phyloP scores from a whole-genome alignment of 2,797 vertebrate species.

The Pseudotriccus pelzelni region DNA sequence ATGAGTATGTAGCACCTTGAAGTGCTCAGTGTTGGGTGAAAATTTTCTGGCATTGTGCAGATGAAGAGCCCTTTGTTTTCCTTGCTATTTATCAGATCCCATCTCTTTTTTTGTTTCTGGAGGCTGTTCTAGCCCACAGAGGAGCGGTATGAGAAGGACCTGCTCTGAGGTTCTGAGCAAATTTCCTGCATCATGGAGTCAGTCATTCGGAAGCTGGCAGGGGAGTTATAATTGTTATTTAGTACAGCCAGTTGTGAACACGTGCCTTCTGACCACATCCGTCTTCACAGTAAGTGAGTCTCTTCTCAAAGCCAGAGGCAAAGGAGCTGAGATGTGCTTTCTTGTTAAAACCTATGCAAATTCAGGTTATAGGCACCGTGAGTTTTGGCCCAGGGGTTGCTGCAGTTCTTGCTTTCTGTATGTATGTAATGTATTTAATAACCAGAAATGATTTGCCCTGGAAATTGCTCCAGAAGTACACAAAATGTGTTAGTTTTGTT shows the following conservation, averaged over 20 bases:
- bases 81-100: not conserved
- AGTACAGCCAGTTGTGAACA: not conserved
- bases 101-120: not conserved
- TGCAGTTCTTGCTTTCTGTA: not conserved
- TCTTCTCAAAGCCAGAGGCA: not conserved
- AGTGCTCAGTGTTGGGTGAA: not conserved
- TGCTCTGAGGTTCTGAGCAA: not conserved
- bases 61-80: not conserved
- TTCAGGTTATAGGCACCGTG: not conserved
- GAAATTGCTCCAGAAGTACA: not conserved
- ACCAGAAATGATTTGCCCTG: not conserved
- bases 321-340: not conserved
- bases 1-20: not conserved
- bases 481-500: not conserved
- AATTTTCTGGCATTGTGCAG: not conserved
- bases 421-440: not conserved
- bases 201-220: not conserved
- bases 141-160: not conserved
- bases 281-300: not conserved
- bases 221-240: not conserved
- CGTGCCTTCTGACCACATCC: not conserved
- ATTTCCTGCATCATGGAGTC: rapidly evolving
- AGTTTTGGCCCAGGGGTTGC: not conserved
- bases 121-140: not conserved
- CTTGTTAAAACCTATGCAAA: not conserved